phyloP scores from a whole-genome alignment of 2,113 vertebrate species.

The Clupea harengus region DNA sequence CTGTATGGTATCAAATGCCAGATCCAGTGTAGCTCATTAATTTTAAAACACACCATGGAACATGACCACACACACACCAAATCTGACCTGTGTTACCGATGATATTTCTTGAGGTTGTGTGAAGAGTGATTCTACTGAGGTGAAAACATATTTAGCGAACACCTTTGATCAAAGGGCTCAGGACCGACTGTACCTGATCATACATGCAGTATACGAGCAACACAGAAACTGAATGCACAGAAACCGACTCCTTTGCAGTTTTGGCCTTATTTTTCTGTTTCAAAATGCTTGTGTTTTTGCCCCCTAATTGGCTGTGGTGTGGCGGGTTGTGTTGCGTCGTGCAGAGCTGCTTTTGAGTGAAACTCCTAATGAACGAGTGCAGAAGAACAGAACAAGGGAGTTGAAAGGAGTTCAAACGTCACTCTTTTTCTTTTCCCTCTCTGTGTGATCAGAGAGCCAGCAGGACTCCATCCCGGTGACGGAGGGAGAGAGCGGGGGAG shows the following conservation, averaged over 20 bases:
- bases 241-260: background rate
- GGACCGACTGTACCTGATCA: background rate
- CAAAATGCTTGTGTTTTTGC: background rate
- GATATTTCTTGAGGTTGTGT: background rate
- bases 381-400: background rate
- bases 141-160: too few species aligned
- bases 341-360: background rate
- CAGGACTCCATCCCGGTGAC: background rate
- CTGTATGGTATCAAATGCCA: background rate
- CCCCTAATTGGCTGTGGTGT: background rate
- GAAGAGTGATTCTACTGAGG: background rate
- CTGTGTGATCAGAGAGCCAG: background rate
- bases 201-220: background rate
- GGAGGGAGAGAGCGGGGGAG: conserved; percentile 46
- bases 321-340: background rate
- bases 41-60: background rate
- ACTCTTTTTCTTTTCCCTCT: background rate
- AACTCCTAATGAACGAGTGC: background rate
- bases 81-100: background rate
- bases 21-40: background rate
- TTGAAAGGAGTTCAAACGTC: background rate
- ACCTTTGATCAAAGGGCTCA: background rate
- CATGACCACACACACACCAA: background rate
- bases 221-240: background rate
- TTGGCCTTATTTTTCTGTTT: background rate